phyloP scores from a whole-genome alignment of 2,888 invertebrate species.

The Spatulosminthurus flaviceps region DNA sequence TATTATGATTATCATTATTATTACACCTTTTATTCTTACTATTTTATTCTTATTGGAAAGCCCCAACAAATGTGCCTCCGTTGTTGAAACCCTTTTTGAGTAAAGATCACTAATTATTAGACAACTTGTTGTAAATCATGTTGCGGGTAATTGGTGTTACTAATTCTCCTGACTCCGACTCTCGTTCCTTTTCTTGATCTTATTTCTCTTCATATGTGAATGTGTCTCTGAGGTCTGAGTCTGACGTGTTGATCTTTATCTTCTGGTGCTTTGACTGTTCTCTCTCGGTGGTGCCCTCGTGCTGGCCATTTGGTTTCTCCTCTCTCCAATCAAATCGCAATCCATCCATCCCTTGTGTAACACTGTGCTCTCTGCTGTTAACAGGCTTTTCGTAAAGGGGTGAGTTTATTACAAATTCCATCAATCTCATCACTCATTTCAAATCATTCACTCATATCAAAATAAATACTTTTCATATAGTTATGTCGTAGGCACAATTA shows the following conservation, averaged over 20 bases:
- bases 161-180: constrained; percentile 47
- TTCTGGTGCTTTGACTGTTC: constrained; percentile 64
- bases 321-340: constrained; percentile 56
- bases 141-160: constrained; percentile 28
- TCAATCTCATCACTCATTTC: constrained; percentile 49
- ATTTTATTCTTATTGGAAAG: background rate
- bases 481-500: constrained; percentile 1
- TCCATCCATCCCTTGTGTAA: constrained; percentile 60
- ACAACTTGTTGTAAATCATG: constrained; percentile 12
- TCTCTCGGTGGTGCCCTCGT: constrained; percentile 64
- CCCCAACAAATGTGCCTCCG: constrained; percentile 6
- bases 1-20: too few relatives aligned
- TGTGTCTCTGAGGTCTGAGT: constrained; percentile 57
- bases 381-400: constrained; percentile 64
- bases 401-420: constrained; percentile 59
- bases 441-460: constrained; percentile 39
- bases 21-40: constrained; percentile 6
- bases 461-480: constrained; percentile 7
- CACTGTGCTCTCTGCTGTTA: constrained; percentile 60
- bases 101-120: constrained; percentile 18
- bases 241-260: constrained; percentile 61
- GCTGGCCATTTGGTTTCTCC: constrained; percentile 64
- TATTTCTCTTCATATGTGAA: constrained; percentile 51
- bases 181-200: constrained; percentile 39
- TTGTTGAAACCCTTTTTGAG: background rate